phyloP scores from a whole-genome alignment of 1,140 invertebrate genomes.

The Galendromus occidentalis region DNA sequence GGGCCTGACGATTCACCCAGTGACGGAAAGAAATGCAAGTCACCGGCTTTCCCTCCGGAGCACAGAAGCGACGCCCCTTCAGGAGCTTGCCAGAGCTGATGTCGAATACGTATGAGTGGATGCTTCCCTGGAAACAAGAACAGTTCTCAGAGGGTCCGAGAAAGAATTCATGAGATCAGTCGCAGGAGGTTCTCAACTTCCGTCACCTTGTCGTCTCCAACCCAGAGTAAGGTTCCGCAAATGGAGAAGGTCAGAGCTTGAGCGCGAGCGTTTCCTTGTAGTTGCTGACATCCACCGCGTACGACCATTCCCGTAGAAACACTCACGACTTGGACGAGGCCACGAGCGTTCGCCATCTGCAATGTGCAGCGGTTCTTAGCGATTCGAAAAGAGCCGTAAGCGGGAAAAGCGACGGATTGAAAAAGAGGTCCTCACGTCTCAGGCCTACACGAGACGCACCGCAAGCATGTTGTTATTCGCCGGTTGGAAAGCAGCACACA shows the following conservation, averaged over 20 bases:
- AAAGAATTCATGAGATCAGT: no score
- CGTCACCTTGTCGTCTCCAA: slow-evolving; percentile 54
- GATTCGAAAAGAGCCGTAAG: not conserved
- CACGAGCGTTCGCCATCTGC: slow-evolving; percentile 51
- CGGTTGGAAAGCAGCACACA: slow-evolving; percentile 59
- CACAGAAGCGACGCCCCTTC: slow-evolving; percentile 37
- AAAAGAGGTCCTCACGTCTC: slow-evolving; percentile 13
- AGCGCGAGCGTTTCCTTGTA: slow-evolving; percentile 36
- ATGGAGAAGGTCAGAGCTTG: slow-evolving; percentile 53
- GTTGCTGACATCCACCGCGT: slow-evolving; percentile 22
- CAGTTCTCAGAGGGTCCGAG: no score
- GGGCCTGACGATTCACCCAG: slow-evolving; percentile 55
- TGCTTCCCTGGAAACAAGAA: slow-evolving; percentile 39
- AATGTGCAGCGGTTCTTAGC: not conserved
- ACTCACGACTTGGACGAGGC: slow-evolving; percentile 56
- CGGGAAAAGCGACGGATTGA: slow-evolving; percentile 24
- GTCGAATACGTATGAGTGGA: slow-evolving; percentile 48
- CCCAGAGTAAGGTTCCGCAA: slow-evolving; percentile 56
- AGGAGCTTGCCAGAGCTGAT: slow-evolving; percentile 45
- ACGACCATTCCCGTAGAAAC: slow-evolving; percentile 62
- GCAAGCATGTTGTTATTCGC: slow-evolving; percentile 72
- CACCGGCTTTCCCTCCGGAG: slow-evolving; percentile 28
- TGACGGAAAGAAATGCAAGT: slow-evolving; percentile 54
- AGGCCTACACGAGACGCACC: slow-evolving; percentile 12
- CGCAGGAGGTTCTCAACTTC: slow-evolving; percentile 13